A percentile compares a stretch with the other conserved stretches of the same genome.
phyloP scores from a whole-genome alignment of 2,113 vertebrate species.

The Trichomycterus rosablanca region DNA sequence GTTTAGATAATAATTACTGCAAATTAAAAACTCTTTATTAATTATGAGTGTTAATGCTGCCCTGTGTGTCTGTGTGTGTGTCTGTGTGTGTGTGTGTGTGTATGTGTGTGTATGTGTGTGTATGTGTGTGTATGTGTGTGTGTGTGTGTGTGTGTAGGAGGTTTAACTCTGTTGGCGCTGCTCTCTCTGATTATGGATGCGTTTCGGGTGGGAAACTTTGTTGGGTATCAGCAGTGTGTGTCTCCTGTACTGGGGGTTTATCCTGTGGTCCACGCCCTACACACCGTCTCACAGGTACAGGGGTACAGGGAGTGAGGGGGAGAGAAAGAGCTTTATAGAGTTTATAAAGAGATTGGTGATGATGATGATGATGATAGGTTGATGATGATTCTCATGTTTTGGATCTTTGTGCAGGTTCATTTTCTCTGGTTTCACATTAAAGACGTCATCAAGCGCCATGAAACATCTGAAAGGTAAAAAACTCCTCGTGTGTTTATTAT shows the following conservation, averaged over 20 bases:
- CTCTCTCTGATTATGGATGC: constrained; percentile 88
- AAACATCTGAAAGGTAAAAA: constrained; percentile 89
- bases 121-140: neutral
- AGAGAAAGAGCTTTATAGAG: too few relatives aligned
- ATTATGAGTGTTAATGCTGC: too few relatives aligned
- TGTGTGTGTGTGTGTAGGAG: constrained; percentile 72
- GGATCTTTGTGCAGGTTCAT: constrained; percentile 72
- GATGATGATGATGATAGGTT: too few relatives aligned
- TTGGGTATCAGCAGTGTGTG: constrained; percentile 83
- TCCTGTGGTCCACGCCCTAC: constrained; percentile 79
- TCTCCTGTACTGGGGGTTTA: constrained; percentile 83
- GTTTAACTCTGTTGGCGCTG: constrained; percentile 83
- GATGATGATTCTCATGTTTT: too few relatives aligned
- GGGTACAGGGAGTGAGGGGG: too few relatives aligned
- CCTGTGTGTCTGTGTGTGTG: too few relatives aligned
- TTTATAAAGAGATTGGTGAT: too few relatives aligned
- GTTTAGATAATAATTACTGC: too few relatives aligned
- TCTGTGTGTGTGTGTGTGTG: too few relatives aligned
- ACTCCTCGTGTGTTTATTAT: neutral
- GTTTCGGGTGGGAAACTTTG: constrained; percentile 87
- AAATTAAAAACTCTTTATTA: too few relatives aligned
- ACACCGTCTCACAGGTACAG: constrained; percentile 90
- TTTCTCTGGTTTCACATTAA: constrained; percentile 96
- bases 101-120: neutral
- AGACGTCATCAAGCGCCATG: constrained; percentile 91